Base-by-base conservation (phyloP, 2,888 invertebrate species). In the Biston stratarius region DNA sequence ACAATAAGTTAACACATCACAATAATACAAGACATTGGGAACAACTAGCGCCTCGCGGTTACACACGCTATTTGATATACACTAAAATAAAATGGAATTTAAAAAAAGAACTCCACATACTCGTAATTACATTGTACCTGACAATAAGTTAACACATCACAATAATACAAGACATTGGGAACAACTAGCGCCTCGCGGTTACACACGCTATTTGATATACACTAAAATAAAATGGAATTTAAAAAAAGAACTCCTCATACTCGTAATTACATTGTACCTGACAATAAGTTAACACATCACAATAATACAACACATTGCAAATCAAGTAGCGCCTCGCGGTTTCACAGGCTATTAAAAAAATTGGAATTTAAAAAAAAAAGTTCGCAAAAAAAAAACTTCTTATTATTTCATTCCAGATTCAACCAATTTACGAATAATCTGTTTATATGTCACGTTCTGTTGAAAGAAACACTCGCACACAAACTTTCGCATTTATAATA, bases 1-100 rank as follows among this genome's bases (percentile, higher is more conserved):
- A 42, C 12, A 38, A 52, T 44, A 24, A 36, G 14, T 34, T 24
- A 55, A 53, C 34, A 63, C 57, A 63, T 49, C 49, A 57, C 15
- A 34, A 56, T 55, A n/a, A 56, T 49, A 62, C 55, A 56, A 14
- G 8, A 40, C 56, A 34, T 51, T 24, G 38, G 12, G n/a, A 45
- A 14, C 44, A 40, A 44, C n/a, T 52, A 14, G 10, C 24, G 24
- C 3, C 24, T 24, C 24, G 3, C 24, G 24, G 24, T 24, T 24
- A 2, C 24, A 24, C 24, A 2, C 24, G 24, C 24, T 24, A 24
- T 24, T 24, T 24, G 3, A 24, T 24, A 24, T 2, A 24, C 24
- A 24, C 24, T 24, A 24, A 24, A 24, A 24, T 24, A 24, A 24
- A 24, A 1, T 24, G 24, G 24, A 24, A 24, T 24, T n/a, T n/a